These are phyloP conservation scores for Florisuga fusca DNA, from an alignment of 2,797 vertebrate genomes.

Conservation along the genomic window DNA sequence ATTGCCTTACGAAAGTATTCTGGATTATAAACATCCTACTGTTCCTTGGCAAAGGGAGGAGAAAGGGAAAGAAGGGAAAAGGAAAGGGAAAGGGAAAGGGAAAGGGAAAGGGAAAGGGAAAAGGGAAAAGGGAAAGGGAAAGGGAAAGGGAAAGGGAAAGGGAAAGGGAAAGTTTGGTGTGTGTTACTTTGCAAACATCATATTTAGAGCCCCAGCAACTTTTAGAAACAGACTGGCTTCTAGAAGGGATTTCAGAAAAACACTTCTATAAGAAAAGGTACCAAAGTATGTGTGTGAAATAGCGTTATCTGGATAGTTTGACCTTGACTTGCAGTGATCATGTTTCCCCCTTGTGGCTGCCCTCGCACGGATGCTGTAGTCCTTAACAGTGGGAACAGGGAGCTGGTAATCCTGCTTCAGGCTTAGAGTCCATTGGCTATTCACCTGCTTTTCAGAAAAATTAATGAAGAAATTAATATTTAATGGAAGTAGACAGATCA, in stretches of 20 bases:
- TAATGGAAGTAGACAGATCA: background rate
- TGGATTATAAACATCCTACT: background rate
- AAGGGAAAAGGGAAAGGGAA: too few relatives aligned
- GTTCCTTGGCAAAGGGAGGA: background rate
- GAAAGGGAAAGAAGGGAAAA: too few relatives aligned
- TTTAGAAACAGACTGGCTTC: background rate
- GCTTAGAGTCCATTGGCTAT: background rate
- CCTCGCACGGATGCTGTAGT: background rate
- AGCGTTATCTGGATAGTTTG: background rate
- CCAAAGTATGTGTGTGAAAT: background rate
- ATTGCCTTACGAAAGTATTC: background rate
- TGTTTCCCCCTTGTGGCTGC: background rate
- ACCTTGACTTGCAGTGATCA: background rate
- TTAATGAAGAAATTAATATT: background rate
- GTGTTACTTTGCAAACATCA: background rate
- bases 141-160: background rate
- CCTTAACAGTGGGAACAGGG: background rate
- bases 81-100: rapidly evolving
- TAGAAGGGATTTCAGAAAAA: background rate
- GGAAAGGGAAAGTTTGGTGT: background rate
- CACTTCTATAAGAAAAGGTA: background rate
- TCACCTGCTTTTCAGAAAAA: background rate
- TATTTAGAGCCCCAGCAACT: background rate
- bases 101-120: too few relatives aligned
- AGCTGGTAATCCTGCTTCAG: background rate